These are phyloP conservation scores for Halocynthia roretzi DNA, from an alignment of 23 tunicate genomes.

Conservation along the genomic window DNA sequence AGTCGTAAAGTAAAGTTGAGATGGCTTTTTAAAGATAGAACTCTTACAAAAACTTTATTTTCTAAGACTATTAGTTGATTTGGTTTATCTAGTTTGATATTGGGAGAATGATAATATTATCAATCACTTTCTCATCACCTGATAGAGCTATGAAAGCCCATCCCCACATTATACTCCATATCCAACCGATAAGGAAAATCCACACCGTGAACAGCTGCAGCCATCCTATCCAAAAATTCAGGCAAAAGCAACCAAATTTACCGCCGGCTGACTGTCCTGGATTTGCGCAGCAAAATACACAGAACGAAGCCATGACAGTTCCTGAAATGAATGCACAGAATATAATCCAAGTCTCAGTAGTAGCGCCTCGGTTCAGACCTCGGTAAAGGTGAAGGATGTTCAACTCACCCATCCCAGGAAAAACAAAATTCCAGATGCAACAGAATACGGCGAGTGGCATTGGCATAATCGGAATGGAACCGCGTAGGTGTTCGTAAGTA, in stretches of 20 bases:
- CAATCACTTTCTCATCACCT: constrained; percentile 9
- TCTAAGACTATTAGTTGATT: neutral
- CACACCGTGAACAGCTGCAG: constrained; percentile 53
- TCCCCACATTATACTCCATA: constrained; percentile 90
- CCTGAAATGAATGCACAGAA: constrained; percentile 26
- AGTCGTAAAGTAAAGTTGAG: too few species aligned
- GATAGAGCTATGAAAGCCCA: constrained; percentile 42
- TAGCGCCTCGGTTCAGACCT: too few species aligned
- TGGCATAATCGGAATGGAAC: constrained; percentile 80
- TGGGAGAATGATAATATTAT: too few species aligned
- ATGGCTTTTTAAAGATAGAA: too few species aligned
- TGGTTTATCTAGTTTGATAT: too few species aligned
- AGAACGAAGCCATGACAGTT: constrained; percentile 57
- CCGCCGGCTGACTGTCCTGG: constrained; percentile 16
- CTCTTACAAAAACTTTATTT: neutral
- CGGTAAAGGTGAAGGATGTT: too few species aligned
- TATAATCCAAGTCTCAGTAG: too few species aligned
- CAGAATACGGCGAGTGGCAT: constrained; percentile 51
- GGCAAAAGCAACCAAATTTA: constrained; percentile 46
- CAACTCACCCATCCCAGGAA: constrained; percentile 76
- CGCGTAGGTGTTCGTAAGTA: constrained; percentile 18
- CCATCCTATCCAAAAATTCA: constrained; percentile 85
- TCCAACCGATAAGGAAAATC: constrained; percentile 70
- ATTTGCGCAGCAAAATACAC: constrained; percentile 60
- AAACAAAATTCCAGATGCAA: constrained; percentile 43